A percentile compares a stretch with the other conserved stretches of the same genome.
Conservation (phyloP, 2,113 vertebrate genomes). For the Macrotus californicus region DNA sequence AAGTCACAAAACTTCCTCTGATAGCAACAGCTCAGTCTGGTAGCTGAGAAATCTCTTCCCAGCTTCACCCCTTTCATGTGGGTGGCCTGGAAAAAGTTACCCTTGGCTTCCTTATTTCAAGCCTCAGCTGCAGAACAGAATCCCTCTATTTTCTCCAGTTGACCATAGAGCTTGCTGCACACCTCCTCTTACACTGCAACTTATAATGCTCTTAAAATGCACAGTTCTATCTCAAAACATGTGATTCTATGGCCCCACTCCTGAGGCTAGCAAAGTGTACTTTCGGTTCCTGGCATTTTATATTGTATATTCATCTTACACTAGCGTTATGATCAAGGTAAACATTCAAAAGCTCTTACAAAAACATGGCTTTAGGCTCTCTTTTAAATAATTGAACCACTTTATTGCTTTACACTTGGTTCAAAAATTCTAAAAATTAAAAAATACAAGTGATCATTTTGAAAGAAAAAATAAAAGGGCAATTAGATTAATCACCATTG, state of each 20-base stretch:
- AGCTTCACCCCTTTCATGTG: not conserved
- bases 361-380: constrained; percentile 71
- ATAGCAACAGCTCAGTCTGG: not conserved
- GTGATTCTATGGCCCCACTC: not conserved
- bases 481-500: constrained; percentile 65
- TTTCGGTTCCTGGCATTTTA: constrained; percentile 35
- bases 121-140: constrained; percentile 17
- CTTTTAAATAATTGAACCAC: constrained; percentile 55
- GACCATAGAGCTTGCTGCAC: not conserved
- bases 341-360: constrained; percentile 61
- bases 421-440: constrained; percentile 65
- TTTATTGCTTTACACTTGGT: constrained; percentile 41
- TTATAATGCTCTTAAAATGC: constrained; percentile 15
- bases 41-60: not conserved
- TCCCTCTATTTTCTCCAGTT: not conserved
- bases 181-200: not conserved
- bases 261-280: constrained; percentile 30
- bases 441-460: constrained; percentile 62
- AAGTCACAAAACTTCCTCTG: not conserved
- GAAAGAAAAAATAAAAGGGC: constrained; percentile 40
- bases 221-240: not conserved
- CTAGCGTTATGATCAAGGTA: constrained; percentile 61
- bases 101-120: constrained; percentile 4
- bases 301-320: constrained; percentile 63
- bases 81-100: constrained; percentile 20